These are phyloP conservation scores for Trematocara stigmaticum DNA, from an alignment of 2,113 vertebrate species.

Conservation along the genomic window DNA sequence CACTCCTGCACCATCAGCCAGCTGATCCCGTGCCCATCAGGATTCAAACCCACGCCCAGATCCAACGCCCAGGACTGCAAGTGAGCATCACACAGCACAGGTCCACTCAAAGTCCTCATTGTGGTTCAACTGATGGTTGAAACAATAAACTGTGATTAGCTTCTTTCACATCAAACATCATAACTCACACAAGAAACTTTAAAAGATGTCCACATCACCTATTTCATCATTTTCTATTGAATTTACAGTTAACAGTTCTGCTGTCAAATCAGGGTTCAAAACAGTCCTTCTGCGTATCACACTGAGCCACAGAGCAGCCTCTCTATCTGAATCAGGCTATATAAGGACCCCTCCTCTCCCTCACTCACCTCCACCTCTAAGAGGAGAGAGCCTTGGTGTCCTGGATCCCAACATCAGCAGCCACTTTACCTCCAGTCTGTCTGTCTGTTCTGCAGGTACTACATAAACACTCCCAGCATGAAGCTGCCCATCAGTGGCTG, in stretches of 20 bases:
- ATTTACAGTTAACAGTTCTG: not conserved
- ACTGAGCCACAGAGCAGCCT: not conserved
- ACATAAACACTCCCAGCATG: not conserved
- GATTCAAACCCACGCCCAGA: constrained; percentile 15
- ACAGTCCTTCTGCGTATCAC: not conserved
- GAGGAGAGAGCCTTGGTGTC: not conserved
- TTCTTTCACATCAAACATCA: not conserved
- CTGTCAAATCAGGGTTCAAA: not conserved
- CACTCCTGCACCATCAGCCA: constrained; percentile 48
- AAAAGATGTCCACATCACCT: not conserved
- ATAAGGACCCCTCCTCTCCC: not conserved
- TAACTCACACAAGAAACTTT: not conserved
- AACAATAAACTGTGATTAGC: not conserved
- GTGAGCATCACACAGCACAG: constrained; percentile 22
- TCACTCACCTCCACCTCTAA: not conserved
- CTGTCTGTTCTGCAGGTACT: constrained; percentile 31
- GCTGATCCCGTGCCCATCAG: constrained; percentile 21
- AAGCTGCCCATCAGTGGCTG: constrained; percentile 44
- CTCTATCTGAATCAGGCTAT: not conserved
- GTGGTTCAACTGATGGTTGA: not conserved
- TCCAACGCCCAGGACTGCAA: constrained; percentile 22
- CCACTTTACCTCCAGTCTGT: not conserved
- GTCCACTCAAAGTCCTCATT: not conserved
- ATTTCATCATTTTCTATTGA: not conserved
- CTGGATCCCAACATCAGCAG: not conserved